Evolutionary conservation across 2,797 vertebrate species (phyloP).

Genomic region (Chelmon rostratus): DNA sequence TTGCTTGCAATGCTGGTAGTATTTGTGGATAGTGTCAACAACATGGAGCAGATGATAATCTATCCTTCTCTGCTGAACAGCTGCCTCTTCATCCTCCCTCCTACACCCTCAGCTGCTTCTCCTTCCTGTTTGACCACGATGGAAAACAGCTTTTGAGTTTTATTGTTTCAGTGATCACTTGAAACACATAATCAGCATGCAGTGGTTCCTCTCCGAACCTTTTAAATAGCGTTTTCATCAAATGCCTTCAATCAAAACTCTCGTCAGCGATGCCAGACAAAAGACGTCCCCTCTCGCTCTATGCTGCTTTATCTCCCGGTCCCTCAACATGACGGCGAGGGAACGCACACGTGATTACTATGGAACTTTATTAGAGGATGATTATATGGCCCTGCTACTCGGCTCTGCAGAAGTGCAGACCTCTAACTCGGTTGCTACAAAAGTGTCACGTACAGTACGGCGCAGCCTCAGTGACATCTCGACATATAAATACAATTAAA

Average conservation of each 20-base stretch:
- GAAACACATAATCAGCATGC: conserved; percentile 45
- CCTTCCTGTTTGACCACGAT: conserved; percentile 59
- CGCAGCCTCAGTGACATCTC: conserved; percentile 34
- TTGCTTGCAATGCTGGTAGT: conserved; percentile 29
- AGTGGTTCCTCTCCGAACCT: conserved; percentile 35
- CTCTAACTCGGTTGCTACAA: conserved; percentile 23
- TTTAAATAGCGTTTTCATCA: conserved; percentile 38
- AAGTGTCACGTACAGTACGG: conserved; percentile 28
- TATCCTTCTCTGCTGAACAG: conserved; percentile 60
- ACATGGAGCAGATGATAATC: conserved; percentile 64
- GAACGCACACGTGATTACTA: conserved; percentile 25
- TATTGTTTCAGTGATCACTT: conserved; percentile 47
- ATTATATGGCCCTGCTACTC: conserved; percentile 22
- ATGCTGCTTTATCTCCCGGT: conserved; percentile 4
- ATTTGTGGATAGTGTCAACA: conserved; percentile 58
- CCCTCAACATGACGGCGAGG: conserved; percentile 2
- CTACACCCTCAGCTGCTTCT: conserved; percentile 69
- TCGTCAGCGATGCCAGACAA: conserved; percentile 16
- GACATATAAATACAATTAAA: conserved; percentile 60
- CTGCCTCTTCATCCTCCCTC: conserved; percentile 72
- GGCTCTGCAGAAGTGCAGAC: conserved; percentile 29
- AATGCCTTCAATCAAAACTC: conserved; percentile 30
- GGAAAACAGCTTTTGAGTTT: conserved; percentile 47
- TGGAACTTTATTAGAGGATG: conserved; percentile 24
- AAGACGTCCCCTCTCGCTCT: conserved; percentile 1